Percentiles rank a stretch among this genome's conserved stretches.
These are phyloP conservation scores for Leptinotarsa lineolata DNA, from an alignment of 1,140 invertebrate genomes.

Conservation along the genomic window DNA sequence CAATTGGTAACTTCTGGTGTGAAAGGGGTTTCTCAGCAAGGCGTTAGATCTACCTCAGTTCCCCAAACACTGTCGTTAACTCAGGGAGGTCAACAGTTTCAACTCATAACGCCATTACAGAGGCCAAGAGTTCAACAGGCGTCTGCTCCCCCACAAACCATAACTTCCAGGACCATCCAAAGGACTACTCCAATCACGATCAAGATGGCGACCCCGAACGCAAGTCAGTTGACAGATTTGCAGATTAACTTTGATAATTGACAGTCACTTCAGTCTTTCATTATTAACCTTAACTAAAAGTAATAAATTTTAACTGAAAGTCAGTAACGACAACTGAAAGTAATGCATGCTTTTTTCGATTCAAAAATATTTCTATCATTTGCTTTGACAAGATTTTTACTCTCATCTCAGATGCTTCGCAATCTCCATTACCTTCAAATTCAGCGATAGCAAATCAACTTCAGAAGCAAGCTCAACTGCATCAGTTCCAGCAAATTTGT, in stretches of 20 bases:
- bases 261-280: conserved; percentile 20
- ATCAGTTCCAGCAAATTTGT: conserved; percentile 36
- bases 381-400: conserved; percentile 16
- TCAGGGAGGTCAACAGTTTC: conserved; percentile 60
- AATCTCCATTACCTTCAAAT: conserved; percentile 25
- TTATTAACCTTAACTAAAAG: not conserved
- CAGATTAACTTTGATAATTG: conserved; percentile 46
- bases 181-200: conserved; percentile 63
- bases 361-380: not conserved
- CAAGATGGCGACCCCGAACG: conserved; percentile 65
- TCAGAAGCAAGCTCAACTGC: conserved; percentile 35
- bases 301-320: no score
- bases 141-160: conserved; percentile 55
- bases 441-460: conserved; percentile 34
- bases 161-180: conserved; percentile 60
- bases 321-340: not conserved
- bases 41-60: conserved; percentile 56
- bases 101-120: conserved; percentile 63
- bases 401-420: conserved; percentile 33
- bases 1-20: conserved; percentile 68
- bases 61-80: conserved; percentile 42
- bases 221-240: conserved; percentile 60
- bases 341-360: conserved; percentile 12
- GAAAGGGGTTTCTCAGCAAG: conserved; percentile 66
- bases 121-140: conserved; percentile 57